phyloP scores from a whole-genome alignment of 1,140 invertebrate species.

The Drosophila nikananu region DNA sequence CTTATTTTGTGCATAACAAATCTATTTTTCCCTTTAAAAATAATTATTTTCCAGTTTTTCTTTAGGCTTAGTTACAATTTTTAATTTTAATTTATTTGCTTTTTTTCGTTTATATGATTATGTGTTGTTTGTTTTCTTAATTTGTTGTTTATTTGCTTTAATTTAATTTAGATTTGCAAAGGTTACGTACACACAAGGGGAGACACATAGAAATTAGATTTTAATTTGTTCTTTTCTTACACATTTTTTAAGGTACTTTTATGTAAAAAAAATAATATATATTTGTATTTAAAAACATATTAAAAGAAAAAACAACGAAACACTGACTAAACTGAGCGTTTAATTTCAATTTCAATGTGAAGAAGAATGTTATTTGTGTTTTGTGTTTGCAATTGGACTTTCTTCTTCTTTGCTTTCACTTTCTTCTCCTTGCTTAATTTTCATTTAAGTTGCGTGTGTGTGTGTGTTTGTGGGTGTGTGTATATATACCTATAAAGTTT shows the following conservation, averaged over 20 bases:
- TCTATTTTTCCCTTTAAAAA: constrained; percentile 51
- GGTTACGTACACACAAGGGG: constrained; percentile 33
- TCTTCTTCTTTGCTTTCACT: constrained; percentile 24
- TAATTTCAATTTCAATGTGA: constrained; percentile 19
- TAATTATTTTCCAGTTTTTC: constrained; percentile 29
- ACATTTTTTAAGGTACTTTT: constrained; percentile 55
- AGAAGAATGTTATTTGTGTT: constrained; percentile 21
- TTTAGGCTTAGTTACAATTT: constrained; percentile 28
- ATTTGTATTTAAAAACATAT: constrained; percentile 2
- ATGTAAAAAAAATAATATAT: constrained; percentile 18
- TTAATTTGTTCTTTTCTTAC: constrained; percentile 22
- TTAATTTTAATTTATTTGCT: constrained; percentile 32
- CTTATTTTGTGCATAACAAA: constrained; percentile 57
- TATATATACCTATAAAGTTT: constrained; percentile 63
- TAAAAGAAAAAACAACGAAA: constrained; percentile 25
- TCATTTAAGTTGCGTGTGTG: constrained; percentile 22
- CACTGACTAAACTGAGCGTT: constrained; percentile 29
- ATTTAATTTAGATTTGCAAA: constrained; percentile 32
- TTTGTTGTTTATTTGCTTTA: constrained; percentile 1
- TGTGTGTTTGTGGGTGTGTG: constrained; percentile 28
- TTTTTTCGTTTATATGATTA: constrained; percentile 45
- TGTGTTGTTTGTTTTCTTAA: constrained; percentile 34
- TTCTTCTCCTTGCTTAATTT: constrained; percentile 17
- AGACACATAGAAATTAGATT: constrained; percentile 49
- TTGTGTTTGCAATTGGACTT: constrained; percentile 32